Conservation (phyloP, 92 coral and sea anemone species). For the Epizoanthus ramosus region DNA sequence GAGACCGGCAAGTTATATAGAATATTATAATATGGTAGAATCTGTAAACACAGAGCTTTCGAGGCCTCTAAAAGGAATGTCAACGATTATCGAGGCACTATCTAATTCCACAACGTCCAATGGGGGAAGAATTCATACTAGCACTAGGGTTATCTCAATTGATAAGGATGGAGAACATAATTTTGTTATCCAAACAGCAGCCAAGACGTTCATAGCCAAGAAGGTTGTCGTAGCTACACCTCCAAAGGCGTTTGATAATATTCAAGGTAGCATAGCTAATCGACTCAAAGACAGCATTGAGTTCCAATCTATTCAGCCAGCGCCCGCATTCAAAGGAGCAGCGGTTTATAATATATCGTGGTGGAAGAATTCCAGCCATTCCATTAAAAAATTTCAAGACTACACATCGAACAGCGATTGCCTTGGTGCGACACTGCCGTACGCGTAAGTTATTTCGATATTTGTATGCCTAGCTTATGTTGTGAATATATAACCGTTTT, state of each 20-base stretch:
- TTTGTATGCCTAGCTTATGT: too few relatives aligned
- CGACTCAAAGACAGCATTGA: slow-evolving; percentile 44
- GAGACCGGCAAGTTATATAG: slow-evolving; percentile 1
- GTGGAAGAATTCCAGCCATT: slow-evolving; percentile 65
- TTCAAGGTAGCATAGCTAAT: slow-evolving; percentile 63
- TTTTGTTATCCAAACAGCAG: slow-evolving; percentile 44
- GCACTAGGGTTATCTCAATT: neutral
- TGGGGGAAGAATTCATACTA: slow-evolving; percentile 7
- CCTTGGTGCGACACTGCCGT: slow-evolving; percentile 71
- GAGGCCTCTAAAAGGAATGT: slow-evolving; percentile 20
- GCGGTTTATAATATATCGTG: slow-evolving; percentile 73
- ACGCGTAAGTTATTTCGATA: slow-evolving; percentile 54
- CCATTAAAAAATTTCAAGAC: slow-evolving; percentile 59
- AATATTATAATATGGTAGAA: neutral
- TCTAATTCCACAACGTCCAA: neutral
- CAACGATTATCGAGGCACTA: neutral
- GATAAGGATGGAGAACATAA: neutral
- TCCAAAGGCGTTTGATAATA: slow-evolving; percentile 59
- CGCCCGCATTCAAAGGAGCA: slow-evolving; percentile 80
- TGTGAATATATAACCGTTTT: too few relatives aligned
- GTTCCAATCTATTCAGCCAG: slow-evolving; percentile 71
- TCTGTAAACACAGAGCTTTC: neutral
- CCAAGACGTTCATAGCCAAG: slow-evolving; percentile 44
- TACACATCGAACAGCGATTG: slow-evolving; percentile 76
- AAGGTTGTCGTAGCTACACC: slow-evolving; percentile 66